These are phyloP conservation scores for Aeoliscus strigatus DNA, from an alignment of 2,797 vertebrate genomes.

Conservation along the genomic window DNA sequence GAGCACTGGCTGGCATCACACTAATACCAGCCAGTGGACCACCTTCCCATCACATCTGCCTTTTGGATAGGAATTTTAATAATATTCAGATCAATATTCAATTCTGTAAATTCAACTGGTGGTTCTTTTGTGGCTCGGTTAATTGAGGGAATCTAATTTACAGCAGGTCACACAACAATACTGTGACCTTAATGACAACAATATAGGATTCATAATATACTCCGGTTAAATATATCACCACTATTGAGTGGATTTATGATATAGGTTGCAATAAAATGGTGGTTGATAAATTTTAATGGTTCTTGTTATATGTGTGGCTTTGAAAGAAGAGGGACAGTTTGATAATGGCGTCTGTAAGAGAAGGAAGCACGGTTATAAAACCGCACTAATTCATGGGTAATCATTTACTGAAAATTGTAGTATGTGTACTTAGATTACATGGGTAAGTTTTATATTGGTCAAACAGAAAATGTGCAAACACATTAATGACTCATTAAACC, in stretches of 20 bases:
- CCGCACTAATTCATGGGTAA: conserved; percentile 8
- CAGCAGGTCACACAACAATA: conserved; percentile 68
- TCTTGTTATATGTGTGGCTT: conserved; percentile 85
- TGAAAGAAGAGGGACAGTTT: conserved; percentile 42
- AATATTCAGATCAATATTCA: conserved; percentile 85
- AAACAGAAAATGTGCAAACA: background rate
- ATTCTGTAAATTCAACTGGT: conserved; percentile 89
- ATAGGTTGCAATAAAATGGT: conserved; percentile 81
- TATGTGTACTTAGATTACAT: background rate
- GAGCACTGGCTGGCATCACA: conserved; percentile 3
- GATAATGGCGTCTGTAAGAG: conserved; percentile 39
- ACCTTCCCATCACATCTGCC: conserved; percentile 24
- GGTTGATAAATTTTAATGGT: conserved; percentile 92
- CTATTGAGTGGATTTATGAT: conserved; percentile 81
- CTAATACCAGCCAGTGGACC: conserved; percentile 3
- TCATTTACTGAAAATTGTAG: conserved; percentile 4
- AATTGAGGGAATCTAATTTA: conserved; percentile 86
- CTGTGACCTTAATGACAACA: conserved; percentile 64
- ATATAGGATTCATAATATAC: conserved; percentile 83
- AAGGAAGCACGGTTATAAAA: conserved; percentile 32
- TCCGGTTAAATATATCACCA: conserved; percentile 75
- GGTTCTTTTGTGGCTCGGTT: conserved; percentile 77
- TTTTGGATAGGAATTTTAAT: conserved; percentile 67
- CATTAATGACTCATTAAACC: conserved; percentile 13
- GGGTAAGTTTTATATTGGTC: background rate